phyloP scores from a whole-genome alignment of 1,140 invertebrate genomes.

The Mizuhopecten yessoensis region DNA sequence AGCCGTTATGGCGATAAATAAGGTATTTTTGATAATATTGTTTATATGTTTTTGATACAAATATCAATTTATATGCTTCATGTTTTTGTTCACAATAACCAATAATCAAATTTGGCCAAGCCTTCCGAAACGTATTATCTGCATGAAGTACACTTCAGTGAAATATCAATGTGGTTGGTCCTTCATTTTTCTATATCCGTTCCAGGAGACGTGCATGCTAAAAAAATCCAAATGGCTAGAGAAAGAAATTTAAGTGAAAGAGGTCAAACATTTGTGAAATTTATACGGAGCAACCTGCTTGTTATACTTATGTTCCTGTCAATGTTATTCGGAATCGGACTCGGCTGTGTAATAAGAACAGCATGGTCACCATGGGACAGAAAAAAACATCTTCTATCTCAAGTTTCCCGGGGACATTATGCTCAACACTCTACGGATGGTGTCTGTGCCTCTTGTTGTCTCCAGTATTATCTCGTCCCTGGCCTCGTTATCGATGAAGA shows the following conservation, averaged over 20 bases:
- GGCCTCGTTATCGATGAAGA: slow-evolving; percentile 73
- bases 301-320: slow-evolving; percentile 83
- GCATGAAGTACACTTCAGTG: too few relatives aligned
- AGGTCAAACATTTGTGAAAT: neutral
- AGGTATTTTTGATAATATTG: too few relatives aligned
- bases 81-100: too few relatives aligned
- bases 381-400: slow-evolving; percentile 75
- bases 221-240: neutral
- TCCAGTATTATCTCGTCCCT: slow-evolving; percentile 82
- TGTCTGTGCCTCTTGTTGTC: slow-evolving; percentile 84
- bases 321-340: slow-evolving; percentile 68
- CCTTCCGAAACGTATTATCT: too few relatives aligned
- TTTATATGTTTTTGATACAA: too few relatives aligned
- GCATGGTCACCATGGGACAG: slow-evolving; percentile 69
- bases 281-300: slow-evolving; percentile 64
- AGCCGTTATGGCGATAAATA: too few relatives aligned
- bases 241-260: neutral
- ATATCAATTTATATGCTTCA: too few relatives aligned
- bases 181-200: too few relatives aligned
- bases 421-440: slow-evolving; percentile 84
- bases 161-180: too few relatives aligned
- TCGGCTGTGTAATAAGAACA: slow-evolving; percentile 64
- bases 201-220: too few relatives aligned
- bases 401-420: slow-evolving; percentile 84
- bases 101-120: too few relatives aligned